Evolutionary conservation across 1,140 invertebrate species (phyloP), one percentile per base, ranked within the genome.

Genomic region (Bombus pyrosoma): DNA sequence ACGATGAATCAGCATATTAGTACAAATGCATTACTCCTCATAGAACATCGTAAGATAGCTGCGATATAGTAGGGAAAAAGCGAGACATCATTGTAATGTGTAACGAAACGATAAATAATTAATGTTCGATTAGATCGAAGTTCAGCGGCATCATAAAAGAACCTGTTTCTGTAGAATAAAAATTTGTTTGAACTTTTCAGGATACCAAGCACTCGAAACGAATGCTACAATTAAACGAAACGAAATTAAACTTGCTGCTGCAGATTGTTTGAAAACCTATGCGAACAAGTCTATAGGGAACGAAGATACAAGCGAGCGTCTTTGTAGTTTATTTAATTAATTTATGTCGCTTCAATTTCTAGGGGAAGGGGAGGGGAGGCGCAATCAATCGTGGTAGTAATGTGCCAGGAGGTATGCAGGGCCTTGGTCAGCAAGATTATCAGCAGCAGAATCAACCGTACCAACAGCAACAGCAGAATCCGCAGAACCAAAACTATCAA

Each of bases 311-410:
- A 37, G 6, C 22, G 15, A 75, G 9, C 15, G 28, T 64, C 6
- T 57, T 43, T 13, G 2, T 66, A 15, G 32, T 41, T 22, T 39
- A 22, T 39, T 64, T 43, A 3, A 83, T 59, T 84, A 81, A 89
- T 68, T 53, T 10, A 6, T 22, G 3, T 78, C n/a, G 72, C 66
- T 89, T 87, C 85, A 74, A 41, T 94, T 95, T 85, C 93, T 87
- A 96, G 96, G 95, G 95, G 96, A 96, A 95, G 96, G 96, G 95
- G 95, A 96, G 90, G 90, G 90, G 95, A 95, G 93, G 94, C 93
- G 93, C 89, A 93, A 93, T 87, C 93, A 95, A 94, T 94, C 94
- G 94, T 96, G 96, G 96, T 96, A 96, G 96, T 96, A 96, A 96
- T 94, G 93, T 95, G 87, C 93, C 92, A 8, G 93, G 92, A 87